Evolutionary conservation across 2,113 vertebrate species (phyloP), one percentile per base, ranked within the genome.

Genomic region (Emydocephalus ijimae): DNA sequence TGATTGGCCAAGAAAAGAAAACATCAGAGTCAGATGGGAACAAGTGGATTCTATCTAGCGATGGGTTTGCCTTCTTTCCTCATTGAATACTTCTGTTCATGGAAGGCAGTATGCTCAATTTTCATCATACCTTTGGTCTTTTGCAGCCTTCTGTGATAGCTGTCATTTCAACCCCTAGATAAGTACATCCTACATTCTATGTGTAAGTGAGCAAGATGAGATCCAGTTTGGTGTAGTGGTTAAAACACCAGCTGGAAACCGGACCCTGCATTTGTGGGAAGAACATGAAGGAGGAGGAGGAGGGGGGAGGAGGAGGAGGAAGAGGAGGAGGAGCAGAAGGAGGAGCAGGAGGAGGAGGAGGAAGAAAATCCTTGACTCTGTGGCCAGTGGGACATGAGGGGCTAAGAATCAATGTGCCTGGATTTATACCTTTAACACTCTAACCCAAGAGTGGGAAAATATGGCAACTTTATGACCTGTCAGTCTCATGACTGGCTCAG

Each of bases 11-110:
- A 59, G 54, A 55, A 89, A 23, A 10, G 20, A 89, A 34, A 89
- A 59, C 18, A 89, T 29, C 52, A 89, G 39, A 34, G 55, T 21
- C 39, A 95, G 91, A 81, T 85, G 61, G 85, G 92, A 93, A 96
- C 96, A 95, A 94, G 91, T 0, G 2, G 59, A 39, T 94, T 86
- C 43, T 86, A 14, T 50, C 43, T 50, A 87, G 45, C 2, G 85
- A 48, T 48, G 45, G 45, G 45, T 50, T 87, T 87, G 74, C 18
- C 69, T 81, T 39, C 69, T 81, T 39, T 21, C n/a, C 15, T 81
- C 6, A 3, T 39, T 81, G n/a, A 20, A 20, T 74, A 34, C 5
- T 4, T 64, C 61, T 64, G 34, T 18, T 20, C n/a, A 81, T 39
- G 69, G 5, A 81, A 81, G 45, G 23, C 45, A 86, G 23, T 45